Evolutionary conservation across 2,797 vertebrate species (phyloP).

Genomic region (Gobio occitaniae): DNA sequence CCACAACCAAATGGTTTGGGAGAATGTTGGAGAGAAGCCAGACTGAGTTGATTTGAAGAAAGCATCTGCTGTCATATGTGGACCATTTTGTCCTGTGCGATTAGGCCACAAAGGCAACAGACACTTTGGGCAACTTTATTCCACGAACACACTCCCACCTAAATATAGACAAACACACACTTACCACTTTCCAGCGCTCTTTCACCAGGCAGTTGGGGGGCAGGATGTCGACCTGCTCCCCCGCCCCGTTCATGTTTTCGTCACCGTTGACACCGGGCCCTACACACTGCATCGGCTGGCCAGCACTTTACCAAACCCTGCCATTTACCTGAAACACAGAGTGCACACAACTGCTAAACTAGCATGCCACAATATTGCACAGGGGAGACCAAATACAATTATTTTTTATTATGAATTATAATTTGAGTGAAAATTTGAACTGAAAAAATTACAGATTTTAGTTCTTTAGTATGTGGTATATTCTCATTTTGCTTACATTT

Average conservation of each 20-base stretch:
- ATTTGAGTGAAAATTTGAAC: neutral
- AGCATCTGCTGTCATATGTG: slow-evolving; percentile 18
- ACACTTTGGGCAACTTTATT: slow-evolving; percentile 13
- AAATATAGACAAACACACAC: slow-evolving; percentile 44
- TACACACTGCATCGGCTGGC: slow-evolving; percentile 91
- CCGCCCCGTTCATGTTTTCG: slow-evolving; percentile 91
- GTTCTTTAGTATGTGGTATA: neutral
- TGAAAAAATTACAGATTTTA: neutral
- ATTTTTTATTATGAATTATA: neutral
- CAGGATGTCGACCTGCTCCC: slow-evolving; percentile 90
- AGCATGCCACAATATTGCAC: neutral
- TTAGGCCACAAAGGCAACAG: neutral
- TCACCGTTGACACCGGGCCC: slow-evolving; percentile 85
- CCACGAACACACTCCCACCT: neutral
- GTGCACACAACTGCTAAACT: neutral
- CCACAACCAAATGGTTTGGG: slow-evolving; percentile 29
- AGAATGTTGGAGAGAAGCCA: slow-evolving; percentile 21
- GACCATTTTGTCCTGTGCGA: slow-evolving; percentile 4
- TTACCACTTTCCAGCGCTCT: slow-evolving; percentile 92
- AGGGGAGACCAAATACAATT: neutral
- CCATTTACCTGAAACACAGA: slow-evolving; percentile 83
- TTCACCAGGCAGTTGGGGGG: slow-evolving; percentile 90
- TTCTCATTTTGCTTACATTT: neutral
- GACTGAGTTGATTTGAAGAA: slow-evolving; percentile 19
- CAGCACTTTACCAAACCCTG: slow-evolving; percentile 81